Base-by-base conservation (phyloP, 1,140 invertebrate species). In the Artemia franciscana region DNA sequence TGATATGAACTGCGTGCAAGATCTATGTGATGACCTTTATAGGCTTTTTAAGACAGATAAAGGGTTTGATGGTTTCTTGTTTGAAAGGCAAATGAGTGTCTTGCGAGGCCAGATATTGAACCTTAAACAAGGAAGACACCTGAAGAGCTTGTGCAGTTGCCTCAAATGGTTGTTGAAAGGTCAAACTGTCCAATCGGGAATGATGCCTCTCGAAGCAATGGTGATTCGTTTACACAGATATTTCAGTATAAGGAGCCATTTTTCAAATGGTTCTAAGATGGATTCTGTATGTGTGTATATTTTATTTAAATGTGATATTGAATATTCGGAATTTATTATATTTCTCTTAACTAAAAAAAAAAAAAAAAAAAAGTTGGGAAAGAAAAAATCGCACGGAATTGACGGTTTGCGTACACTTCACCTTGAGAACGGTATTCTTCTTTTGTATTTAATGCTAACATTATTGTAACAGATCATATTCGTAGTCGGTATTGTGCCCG, bases 231-330 rank as follows among this genome's bases (percentile, higher is more conserved):
- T 74, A 93, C 89, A 66, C 91, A 96, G 79, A 86, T 88, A 74
- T 93, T 96, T 81, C 87, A 93, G 74, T 86, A 91, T 69, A 91
- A 93, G 75, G 89, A 87, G 70, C 92, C 92, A 0, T 92, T 97
- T 74, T 97, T 97, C 77, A 94, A 91, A 58, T 97, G 91, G 91
- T 96, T n/a, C n/a, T n/a, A n/a, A n/a, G n/a, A n/a, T n/a, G n/a
- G n/a, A n/a, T n/a, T n/a, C n/a, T n/a, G n/a, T n/a, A n/a, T n/a
- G n/a, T n/a, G n/a, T n/a, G n/a, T n/a, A n/a, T n/a, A n/a, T n/a
- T n/a, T n/a, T n/a, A n/a, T n/a, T n/a, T n/a, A n/a, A n/a, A n/a
- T n/a, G n/a, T n/a, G n/a, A n/a, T n/a, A n/a, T n/a, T n/a, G n/a
- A n/a, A n/a, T n/a, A n/a, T n/a, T n/a, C n/a, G n/a, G n/a, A n/a